These are phyloP conservation scores for Ormyrus rosae DNA, from an alignment of 2,888 invertebrate species.

Conservation along the genomic window DNA sequence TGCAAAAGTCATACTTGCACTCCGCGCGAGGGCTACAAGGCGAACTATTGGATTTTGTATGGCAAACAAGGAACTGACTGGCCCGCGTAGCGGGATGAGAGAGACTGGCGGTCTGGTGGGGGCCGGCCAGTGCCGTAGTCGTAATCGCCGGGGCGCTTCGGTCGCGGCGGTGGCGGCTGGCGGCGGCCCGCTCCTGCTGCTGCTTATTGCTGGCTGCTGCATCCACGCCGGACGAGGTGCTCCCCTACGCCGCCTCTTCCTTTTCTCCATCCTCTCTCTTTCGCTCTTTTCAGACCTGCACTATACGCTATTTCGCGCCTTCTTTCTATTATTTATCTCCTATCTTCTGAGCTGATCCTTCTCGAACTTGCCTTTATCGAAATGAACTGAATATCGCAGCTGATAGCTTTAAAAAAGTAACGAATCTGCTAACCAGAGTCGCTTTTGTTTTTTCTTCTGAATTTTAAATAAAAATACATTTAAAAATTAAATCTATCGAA, in stretches of 20 bases:
- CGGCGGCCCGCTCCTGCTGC: slow-evolving; percentile 1
- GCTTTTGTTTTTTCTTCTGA: background rate
- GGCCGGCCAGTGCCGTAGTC: slow-evolving; percentile 68
- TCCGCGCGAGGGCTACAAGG: slow-evolving; percentile 72
- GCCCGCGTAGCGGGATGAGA: slow-evolving; percentile 69
- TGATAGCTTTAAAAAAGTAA: background rate
- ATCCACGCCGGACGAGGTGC: too few species aligned
- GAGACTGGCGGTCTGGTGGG: slow-evolving; percentile 52
- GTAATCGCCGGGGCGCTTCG: background rate
- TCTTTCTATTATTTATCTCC: slow-evolving; percentile 50
- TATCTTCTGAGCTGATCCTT: slow-evolving; percentile 57
- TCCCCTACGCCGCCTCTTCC: background rate
- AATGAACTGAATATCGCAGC: background rate
- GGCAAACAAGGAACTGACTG: slow-evolving; percentile 76
- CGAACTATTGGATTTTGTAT: slow-evolving; percentile 76
- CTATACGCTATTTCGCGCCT: background rate
- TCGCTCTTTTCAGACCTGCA: background rate
- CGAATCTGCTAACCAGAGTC: background rate
- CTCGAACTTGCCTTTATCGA: background rate
- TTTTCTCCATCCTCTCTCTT: background rate
- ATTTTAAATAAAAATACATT: background rate
- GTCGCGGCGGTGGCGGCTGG: slow-evolving; percentile 34
- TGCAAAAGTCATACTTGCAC: slow-evolving; percentile 68
- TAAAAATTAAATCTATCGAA: too few species aligned
- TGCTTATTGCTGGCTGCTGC: background rate